Evolutionary conservation across 2,113 vertebrate species (phyloP).

Genomic region (Nettapus auritus): DNA sequence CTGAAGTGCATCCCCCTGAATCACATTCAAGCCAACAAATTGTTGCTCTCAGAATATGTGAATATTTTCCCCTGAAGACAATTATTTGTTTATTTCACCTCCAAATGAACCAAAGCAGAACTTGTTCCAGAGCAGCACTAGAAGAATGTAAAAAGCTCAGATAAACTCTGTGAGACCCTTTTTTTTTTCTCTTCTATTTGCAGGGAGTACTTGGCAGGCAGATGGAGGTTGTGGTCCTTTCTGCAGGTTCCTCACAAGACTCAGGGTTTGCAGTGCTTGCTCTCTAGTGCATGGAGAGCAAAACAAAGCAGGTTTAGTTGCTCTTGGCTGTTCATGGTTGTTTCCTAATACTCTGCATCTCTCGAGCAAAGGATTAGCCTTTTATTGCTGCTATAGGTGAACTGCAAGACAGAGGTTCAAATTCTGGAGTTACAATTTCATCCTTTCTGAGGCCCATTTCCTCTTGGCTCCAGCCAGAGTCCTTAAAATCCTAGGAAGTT

Average conservation of each 20-base stretch:
- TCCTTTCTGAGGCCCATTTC: constrained; percentile 46
- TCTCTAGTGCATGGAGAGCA: constrained; percentile 13
- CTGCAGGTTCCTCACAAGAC: constrained; percentile 50
- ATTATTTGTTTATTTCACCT: constrained; percentile 49
- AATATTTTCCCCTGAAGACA: constrained; percentile 28
- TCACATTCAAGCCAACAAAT: constrained; percentile 37
- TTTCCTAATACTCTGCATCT: background rate
- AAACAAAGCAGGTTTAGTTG: constrained; percentile 17
- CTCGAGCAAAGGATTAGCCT: background rate
- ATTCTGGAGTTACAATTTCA: constrained; percentile 44
- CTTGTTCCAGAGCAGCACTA: background rate
- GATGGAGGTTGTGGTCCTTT: background rate
- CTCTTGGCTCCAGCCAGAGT: constrained; percentile 46
- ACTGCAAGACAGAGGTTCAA: constrained; percentile 1
- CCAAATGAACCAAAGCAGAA: constrained; percentile 38
- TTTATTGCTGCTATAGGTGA: constrained; percentile 19
- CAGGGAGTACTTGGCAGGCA: background rate
- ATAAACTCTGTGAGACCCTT: constrained; percentile 9
- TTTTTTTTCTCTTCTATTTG: constrained; percentile 1
- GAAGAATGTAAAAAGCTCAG: constrained; percentile 6
- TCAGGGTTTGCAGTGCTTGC: background rate
- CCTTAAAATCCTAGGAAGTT: constrained; percentile 60
- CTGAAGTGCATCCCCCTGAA: constrained; percentile 41
- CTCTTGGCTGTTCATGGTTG: background rate
- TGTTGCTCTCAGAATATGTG: constrained; percentile 35